Percentiles rank a stretch among this genome's conserved stretches.
Evolutionary conservation across 2,888 invertebrate genomes (phyloP).

Genomic region (Andrena dorsata): DNA sequence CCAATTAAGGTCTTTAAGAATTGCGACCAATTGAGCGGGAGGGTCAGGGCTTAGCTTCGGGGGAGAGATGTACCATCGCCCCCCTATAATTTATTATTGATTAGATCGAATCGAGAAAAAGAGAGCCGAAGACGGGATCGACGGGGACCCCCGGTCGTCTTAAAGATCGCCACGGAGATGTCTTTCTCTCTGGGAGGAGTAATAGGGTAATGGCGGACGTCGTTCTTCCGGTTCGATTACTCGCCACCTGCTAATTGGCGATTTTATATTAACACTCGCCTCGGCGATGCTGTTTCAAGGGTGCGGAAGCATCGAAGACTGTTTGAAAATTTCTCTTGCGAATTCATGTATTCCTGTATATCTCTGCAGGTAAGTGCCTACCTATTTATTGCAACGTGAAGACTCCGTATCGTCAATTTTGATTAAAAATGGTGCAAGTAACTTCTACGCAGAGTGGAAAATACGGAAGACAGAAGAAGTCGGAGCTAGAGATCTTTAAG

Average conservation of each 20-base stretch:
- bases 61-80: conserved; percentile 79
- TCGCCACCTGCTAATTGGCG: conserved; percentile 55
- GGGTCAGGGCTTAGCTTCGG: conserved; percentile 83
- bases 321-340: too few species aligned
- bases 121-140: conserved; percentile 46
- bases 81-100: conserved; percentile 85
- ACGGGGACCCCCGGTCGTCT: conserved; percentile 54
- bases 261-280: not conserved
- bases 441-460: too few species aligned
- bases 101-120: conserved; percentile 83
- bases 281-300: not conserved
- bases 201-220: conserved; percentile 60
- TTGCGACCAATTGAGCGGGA: conserved; percentile 85
- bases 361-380: too few species aligned
- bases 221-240: conserved; percentile 70
- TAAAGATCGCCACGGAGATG: conserved; percentile 43
- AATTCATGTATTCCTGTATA: too few species aligned
- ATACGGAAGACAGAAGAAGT: too few species aligned
- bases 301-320: not conserved
- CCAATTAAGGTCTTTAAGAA: conserved; percentile 85
- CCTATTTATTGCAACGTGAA: too few species aligned
- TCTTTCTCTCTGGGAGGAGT: conserved; percentile 12
- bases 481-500: too few species aligned
- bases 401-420: too few species aligned
- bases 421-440: too few species aligned